Evolutionary conservation across 2,888 invertebrate species (phyloP).

Genomic region (Cylloceria caligata): DNA sequence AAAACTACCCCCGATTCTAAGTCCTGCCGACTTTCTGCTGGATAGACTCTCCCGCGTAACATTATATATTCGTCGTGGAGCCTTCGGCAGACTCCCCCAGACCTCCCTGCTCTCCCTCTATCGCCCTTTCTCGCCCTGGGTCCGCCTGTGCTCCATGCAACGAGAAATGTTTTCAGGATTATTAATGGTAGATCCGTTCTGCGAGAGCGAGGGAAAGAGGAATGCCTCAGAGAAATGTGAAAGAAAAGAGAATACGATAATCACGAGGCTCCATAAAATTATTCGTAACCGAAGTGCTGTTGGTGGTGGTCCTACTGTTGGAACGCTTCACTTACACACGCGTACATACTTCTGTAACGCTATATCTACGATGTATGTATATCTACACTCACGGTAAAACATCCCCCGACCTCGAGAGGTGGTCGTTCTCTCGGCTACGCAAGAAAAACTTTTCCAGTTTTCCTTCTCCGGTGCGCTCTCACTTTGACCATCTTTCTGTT

Average conservation of each 20-base stretch:
- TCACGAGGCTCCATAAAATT: slow-evolving; percentile 42
- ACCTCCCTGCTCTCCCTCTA: no score
- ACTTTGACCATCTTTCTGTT: slow-evolving; percentile 17
- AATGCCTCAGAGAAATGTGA: slow-evolving; percentile 20
- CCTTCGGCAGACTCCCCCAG: slow-evolving; percentile 19
- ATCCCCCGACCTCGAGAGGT: slow-evolving; percentile 22
- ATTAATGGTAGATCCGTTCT: slow-evolving; percentile 58
- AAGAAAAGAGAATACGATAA: slow-evolving; percentile 49
- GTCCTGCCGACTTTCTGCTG: not conserved
- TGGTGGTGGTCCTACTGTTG: slow-evolving; percentile 6
- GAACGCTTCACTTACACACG: not conserved
- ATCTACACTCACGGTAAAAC: not conserved
- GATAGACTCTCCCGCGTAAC: slow-evolving; percentile 39
- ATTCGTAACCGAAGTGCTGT: slow-evolving; percentile 41
- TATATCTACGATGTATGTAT: slow-evolving; percentile 9
- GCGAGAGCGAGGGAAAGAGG: slow-evolving; percentile 27
- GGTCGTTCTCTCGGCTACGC: slow-evolving; percentile 18
- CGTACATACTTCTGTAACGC: not conserved
- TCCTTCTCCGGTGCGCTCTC: slow-evolving; percentile 24
- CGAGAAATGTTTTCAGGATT: slow-evolving; percentile 66
- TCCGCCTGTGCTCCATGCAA: slow-evolving; percentile 31
- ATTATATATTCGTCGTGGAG: slow-evolving; percentile 49
- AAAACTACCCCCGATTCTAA: slow-evolving; percentile 30
- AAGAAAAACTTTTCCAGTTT: slow-evolving; percentile 45
- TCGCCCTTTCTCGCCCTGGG: no score